phyloP scores from a whole-genome alignment of 2,113 vertebrate genomes.

The Malurus cyaneus region DNA sequence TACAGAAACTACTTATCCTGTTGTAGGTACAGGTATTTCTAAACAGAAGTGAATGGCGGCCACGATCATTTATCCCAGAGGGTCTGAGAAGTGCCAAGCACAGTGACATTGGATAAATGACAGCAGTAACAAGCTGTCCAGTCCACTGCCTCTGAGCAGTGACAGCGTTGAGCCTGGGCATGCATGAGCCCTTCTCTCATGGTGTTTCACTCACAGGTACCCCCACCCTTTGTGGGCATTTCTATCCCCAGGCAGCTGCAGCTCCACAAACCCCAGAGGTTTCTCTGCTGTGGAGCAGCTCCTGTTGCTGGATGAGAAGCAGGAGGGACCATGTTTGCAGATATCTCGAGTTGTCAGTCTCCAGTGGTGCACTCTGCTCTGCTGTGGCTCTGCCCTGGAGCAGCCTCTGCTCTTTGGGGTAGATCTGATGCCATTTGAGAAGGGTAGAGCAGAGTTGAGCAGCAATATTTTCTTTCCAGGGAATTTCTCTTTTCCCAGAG shows the following conservation, averaged over 20 bases:
- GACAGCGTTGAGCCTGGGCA: neutral
- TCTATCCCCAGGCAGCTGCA: neutral
- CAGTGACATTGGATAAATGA: neutral
- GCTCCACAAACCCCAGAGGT: neutral
- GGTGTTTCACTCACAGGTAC: neutral
- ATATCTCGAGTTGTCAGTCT: neutral
- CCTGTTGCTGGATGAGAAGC: neutral
- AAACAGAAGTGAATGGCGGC: neutral
- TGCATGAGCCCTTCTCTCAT: neutral
- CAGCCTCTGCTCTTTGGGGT: rapidly evolving
- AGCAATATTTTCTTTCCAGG: neutral
- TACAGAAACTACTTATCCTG: neutral
- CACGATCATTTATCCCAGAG: neutral
- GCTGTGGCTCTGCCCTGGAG: neutral
- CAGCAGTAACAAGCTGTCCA: neutral
- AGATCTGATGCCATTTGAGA: neutral
- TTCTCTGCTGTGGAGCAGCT: neutral
- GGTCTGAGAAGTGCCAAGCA: neutral
- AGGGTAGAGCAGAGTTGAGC: neutral
- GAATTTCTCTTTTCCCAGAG: neutral
- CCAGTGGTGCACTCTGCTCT: neutral
- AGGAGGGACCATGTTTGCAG: neutral
- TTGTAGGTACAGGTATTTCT: neutral
- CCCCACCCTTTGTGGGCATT: neutral
- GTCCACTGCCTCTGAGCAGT: neutral